Evolutionary conservation across 1,140 invertebrate species (phyloP), one percentile per base, ranked within the genome.

Genomic region (Lepidostoma basale): DNA sequence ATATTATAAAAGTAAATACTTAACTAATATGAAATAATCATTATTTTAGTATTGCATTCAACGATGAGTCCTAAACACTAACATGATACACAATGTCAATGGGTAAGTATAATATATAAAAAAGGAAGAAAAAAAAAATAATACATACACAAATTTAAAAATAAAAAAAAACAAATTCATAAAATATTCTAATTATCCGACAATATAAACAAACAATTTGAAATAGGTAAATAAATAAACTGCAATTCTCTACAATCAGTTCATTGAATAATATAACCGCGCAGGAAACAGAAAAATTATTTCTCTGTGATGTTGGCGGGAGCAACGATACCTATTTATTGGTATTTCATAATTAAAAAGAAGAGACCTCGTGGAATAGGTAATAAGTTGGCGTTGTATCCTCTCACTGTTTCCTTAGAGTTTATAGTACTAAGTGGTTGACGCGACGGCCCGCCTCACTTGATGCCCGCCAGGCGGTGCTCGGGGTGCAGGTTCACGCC

Each of bases 401-500:
- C 62, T 69, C 71, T 69, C 70, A 67, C 71, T 69, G 36, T 45
- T 66, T 39, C 33, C 25, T 20, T 18, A 56, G 16, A 30, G 47
- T 58, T 65, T 60, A 26, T 63, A 40, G 52, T 67, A 54, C 28
- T 59, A 42, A 45, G 36, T 10, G 22, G 18, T 2, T 14, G 23
- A 14, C 16, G 9, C 18, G 42, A n/a, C 42, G 26, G 10, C 20
- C 56, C 12, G 8, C 23, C 75, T 81, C 79, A 81, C 74, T 81
- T 81, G 73, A 78, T 74, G 62, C 74, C 74, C 28, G 74, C 77
- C 74, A 78, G 78, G 68, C 77, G 77, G 49, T 74, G 74, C 72
- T 94, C 92, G 33, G 89, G 86, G 77, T 89, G 87, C 74, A 93
- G 79, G 77, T 87, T 86, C 60, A 95, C 86, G 74, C 93, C 94